Evolutionary conservation across 2,797 vertebrate species (phyloP), one percentile per base, ranked within the genome.

Genomic region (Sebastes kiyomatsui): DNA sequence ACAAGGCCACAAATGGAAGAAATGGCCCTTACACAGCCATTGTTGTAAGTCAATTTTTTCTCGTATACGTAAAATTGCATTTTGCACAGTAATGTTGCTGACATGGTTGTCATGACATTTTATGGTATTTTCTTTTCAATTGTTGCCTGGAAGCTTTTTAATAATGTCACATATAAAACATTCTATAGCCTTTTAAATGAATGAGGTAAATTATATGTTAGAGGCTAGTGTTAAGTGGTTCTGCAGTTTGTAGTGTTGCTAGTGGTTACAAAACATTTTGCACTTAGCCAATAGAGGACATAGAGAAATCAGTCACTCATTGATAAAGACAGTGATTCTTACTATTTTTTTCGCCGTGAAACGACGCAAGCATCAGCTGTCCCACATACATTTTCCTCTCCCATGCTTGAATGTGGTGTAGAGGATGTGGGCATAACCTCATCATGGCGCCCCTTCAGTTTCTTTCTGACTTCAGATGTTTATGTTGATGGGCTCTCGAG

Each of bases 401-500:
- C 22, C 35, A 54, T 10, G 22, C 78, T 65, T 62, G 27, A 82
- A 61, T 84, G 74, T 65, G 66, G 59, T 77, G 62, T 35, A 14
- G 25, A 81, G 86, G 85, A 91, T 91, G 85, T 92, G 84, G 85
- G 77, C 25, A 81, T 68, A 77, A 87, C 77, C 69, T 75, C 83
- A 80, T 82, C 83, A 64, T 67, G 69, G 77, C 32, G 38, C 76
- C 80, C 73, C 73, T 66, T 77, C 60, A 79, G 18, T 75, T 80
- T 80, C 72, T 86, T 46, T 60, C 49, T 79, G 81, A 81, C 52
- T 88, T 81, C 54, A 83, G 58, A 87, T 88, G 90, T 92, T 88
- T 85, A 87, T 67, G 74, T 85, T 76, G 79, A 83, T 80, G 72
- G 67, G 52, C 67, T 85, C 89, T 65, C 70, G 6, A 61, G 67